These are phyloP conservation scores for Lepidurus arcticus DNA, from an alignment of 1,140 invertebrate genomes.

Conservation along the genomic window DNA sequence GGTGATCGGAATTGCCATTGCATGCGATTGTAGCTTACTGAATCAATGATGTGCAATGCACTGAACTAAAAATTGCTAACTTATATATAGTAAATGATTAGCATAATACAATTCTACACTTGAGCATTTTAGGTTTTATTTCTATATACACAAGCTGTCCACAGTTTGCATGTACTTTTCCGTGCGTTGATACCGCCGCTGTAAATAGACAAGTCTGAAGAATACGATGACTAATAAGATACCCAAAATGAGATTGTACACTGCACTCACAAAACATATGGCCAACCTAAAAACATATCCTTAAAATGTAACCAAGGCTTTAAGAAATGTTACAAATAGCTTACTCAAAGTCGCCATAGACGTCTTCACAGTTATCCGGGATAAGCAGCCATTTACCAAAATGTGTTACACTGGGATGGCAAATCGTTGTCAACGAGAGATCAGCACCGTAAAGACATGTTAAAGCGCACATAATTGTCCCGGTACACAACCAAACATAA, in stretches of 20 bases:
- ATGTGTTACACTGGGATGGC: not conserved
- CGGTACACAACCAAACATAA: not conserved
- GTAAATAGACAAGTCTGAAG: not conserved
- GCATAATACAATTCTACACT: too few relatives aligned
- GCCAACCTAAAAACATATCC: constrained; percentile 23
- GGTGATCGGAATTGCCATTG: too few relatives aligned
- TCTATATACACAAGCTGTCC: not conserved
- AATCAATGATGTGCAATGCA: too few relatives aligned
- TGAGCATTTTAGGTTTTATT: not conserved
- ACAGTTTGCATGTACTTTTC: not conserved
- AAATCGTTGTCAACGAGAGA: constrained; percentile 27
- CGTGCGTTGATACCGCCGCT: not conserved
- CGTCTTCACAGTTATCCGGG: constrained; percentile 24
- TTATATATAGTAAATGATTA: too few relatives aligned
- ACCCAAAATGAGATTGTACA: constrained; percentile 26
- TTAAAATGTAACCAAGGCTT: constrained; percentile 18
- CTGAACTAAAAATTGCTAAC: too few relatives aligned
- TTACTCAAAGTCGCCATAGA: constrained; percentile 29
- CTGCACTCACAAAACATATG: not conserved
- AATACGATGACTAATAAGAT: constrained; percentile 24
- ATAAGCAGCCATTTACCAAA: constrained; percentile 23
- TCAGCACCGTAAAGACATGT: constrained; percentile 3
- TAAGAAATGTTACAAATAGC: constrained; percentile 13
- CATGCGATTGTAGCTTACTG: too few relatives aligned
- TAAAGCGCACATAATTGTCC: not conserved